phyloP scores from a whole-genome alignment of 2,797 vertebrate genomes.

The Telmatherina bonti region DNA sequence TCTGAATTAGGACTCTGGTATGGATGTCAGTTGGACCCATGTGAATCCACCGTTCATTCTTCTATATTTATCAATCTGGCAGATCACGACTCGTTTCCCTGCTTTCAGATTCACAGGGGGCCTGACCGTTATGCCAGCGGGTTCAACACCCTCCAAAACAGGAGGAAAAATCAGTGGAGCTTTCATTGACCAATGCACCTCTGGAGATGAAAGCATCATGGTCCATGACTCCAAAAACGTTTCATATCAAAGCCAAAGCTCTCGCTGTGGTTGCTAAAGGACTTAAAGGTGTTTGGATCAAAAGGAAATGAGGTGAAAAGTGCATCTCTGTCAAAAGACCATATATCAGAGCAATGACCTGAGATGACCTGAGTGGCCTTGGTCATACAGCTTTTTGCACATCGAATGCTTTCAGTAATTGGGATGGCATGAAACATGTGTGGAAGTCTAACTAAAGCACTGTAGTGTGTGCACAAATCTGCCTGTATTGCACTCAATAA shows the following conservation, averaged over 20 bases:
- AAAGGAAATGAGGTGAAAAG: conserved; percentile 36
- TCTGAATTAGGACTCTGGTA: not conserved
- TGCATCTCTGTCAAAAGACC: conserved; percentile 20
- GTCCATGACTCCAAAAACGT: conserved; percentile 22
- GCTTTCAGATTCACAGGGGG: conserved; percentile 69
- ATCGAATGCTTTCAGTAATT: conserved; percentile 32
- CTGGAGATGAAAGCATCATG: conserved; percentile 46
- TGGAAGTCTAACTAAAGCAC: conserved; percentile 18
- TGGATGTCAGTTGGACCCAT: not conserved
- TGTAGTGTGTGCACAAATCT: conserved; percentile 20
- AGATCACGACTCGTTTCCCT: conserved; percentile 40
- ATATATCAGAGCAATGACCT: conserved; percentile 20
- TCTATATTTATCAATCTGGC: conserved; percentile 5
- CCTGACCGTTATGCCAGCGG: conserved; percentile 33
- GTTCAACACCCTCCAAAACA: conserved; percentile 35
- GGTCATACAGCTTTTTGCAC: conserved; percentile 44
- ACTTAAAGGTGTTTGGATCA: conserved; percentile 1
- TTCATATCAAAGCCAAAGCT: conserved; percentile 1
- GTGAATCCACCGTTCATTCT: conserved; percentile 1
- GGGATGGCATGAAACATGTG: conserved; percentile 32
- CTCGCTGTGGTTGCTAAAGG: not conserved
- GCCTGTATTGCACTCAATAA: conserved; percentile 21
- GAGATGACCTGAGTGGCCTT: conserved; percentile 23
- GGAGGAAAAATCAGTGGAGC: not conserved
- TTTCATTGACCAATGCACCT: conserved; percentile 49